Conservation (phyloP, 2,797 vertebrate species). For the Enteromius trimaculatus region DNA sequence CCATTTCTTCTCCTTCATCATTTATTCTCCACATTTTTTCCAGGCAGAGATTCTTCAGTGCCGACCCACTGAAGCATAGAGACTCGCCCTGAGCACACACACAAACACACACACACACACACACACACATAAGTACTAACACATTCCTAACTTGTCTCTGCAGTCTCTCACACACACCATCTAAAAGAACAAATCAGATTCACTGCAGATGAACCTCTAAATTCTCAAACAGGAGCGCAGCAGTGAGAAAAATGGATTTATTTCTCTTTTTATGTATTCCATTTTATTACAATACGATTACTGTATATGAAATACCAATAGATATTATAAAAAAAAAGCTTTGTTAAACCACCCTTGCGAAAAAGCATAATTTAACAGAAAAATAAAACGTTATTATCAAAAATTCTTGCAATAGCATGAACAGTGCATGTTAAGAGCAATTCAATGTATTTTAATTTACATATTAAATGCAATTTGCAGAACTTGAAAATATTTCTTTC, state of each 20-base stretch:
- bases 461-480: neutral
- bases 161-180: slow-evolving; percentile 20
- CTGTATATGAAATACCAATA: neutral
- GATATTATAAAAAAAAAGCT: neutral
- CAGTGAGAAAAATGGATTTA: neutral
- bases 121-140: neutral
- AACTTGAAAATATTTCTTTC: neutral
- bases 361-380: neutral
- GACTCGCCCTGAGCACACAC: slow-evolving; percentile 33
- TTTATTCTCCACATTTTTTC: slow-evolving; percentile 40
- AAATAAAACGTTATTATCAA: too few species aligned
- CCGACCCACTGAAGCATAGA: slow-evolving; percentile 43
- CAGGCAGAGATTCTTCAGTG: slow-evolving; percentile 48
- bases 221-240: neutral
- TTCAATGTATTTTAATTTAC: neutral
- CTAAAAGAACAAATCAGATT: slow-evolving; percentile 30
- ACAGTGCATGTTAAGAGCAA: neutral
- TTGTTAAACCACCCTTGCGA: neutral
- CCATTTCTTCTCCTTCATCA: slow-evolving; percentile 41
- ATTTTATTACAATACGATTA: neutral
- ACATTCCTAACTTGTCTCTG: slow-evolving; percentile 29
- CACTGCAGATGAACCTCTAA: neutral
- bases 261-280: neutral
- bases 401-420: neutral
- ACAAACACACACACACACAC: slow-evolving; percentile 10